Base-by-base conservation (phyloP, 2,113 vertebrate species). In the Nothobranchius kuhntae region DNA sequence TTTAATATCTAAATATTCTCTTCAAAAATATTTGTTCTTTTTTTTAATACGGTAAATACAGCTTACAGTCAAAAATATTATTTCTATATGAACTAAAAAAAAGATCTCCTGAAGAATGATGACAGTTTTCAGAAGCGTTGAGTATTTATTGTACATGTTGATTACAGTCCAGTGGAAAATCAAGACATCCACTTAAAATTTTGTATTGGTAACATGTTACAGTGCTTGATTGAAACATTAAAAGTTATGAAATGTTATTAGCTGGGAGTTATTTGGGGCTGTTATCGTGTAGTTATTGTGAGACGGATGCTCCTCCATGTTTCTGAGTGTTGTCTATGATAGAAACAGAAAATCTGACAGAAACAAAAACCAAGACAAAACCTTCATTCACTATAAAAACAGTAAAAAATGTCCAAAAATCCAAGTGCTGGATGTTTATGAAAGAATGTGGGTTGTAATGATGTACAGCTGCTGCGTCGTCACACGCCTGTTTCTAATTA, bases 401-500 rank as follows among this genome's bases (percentile, higher is more conserved):
- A 4, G 2, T 30, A 40, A 40, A 40, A 40, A 40, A 2, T 1
- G 3, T 4, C n/a, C 30, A 3, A 30, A 30, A 30, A 30, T 30
- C 30, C 2, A 61, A 60, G 40, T 50, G 30, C 15, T 51, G 9
- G 11, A 17, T 35, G 44, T 59, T 42, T 44, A 44, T 9, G 11
- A 4, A 35, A 13, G 4, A 35, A 52, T 26, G n/a, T 24, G 11
- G 13, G 50, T 12, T 53, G 0, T 76, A 59, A 80, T 73, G 17
- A 50, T 3, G 44, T 38, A 42, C 0, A 15, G 30, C 14, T 13
- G 53, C 21, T 51, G 17, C 61, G 68, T 78, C 63, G 74, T 67
- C 35, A 65, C 13, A 13, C 1, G 45, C 2, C 68, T 84, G 81
- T 69, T 85, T 84, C 57, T 48, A 75, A 57, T 86, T 73, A 73